These are phyloP conservation scores for Epirrhoe alternata DNA, from an alignment of 2,888 invertebrate species.

Conservation along the genomic window DNA sequence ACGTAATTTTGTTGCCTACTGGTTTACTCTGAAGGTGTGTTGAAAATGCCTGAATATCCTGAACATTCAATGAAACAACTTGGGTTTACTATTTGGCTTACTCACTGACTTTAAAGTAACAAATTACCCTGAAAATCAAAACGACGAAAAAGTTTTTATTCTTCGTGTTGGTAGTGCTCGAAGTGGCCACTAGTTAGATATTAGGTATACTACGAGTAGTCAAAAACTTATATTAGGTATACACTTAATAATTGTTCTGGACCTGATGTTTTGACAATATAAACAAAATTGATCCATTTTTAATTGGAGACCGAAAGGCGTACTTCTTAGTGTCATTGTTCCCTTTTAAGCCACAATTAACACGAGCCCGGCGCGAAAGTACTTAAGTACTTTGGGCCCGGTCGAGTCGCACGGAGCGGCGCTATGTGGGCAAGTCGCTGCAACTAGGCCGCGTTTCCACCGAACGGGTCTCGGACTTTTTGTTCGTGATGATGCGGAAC, in stretches of 20 bases:
- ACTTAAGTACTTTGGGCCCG: conserved; percentile 50
- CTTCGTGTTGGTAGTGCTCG: too few relatives aligned
- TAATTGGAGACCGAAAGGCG: background rate
- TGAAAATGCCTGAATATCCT: background rate
- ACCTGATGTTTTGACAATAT: background rate
- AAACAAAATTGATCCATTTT: background rate
- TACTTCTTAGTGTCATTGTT: conserved; percentile 49
- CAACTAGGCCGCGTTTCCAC: conserved; percentile 79
- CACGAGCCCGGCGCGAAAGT: conserved; percentile 57
- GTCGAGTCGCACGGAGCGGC: conserved; percentile 49
- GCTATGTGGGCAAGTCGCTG: conserved; percentile 51
- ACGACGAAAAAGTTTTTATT: too few relatives aligned
- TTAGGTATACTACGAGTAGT: too few relatives aligned
- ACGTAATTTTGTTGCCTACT: background rate
- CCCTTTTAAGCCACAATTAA: conserved; percentile 58
- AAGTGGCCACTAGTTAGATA: too few relatives aligned
- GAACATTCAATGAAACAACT: background rate
- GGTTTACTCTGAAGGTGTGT: background rate
- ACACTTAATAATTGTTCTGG: background rate
- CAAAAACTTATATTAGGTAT: too few relatives aligned
- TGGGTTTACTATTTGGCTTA: too few relatives aligned
- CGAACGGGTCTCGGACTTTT: conserved; percentile 81
- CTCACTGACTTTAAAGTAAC: background rate
- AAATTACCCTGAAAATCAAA: too few relatives aligned
- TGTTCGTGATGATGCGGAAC: conserved; percentile 82